These are phyloP conservation scores for Solea senegalensis DNA, from an alignment of 2,113 vertebrate species.

Conservation along the genomic window DNA sequence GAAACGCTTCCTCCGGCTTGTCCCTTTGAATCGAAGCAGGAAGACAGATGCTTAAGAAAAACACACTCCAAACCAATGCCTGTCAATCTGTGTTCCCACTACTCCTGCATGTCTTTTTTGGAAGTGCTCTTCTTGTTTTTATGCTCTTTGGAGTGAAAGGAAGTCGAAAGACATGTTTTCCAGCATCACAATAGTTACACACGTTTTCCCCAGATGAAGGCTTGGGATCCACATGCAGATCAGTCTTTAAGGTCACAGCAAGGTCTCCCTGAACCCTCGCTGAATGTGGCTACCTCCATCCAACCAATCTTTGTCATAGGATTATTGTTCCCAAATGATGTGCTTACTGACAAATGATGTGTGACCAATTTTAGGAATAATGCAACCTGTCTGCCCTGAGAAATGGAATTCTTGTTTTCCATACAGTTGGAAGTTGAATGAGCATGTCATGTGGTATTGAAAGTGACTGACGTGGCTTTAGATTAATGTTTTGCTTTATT, in stretches of 20 bases:
- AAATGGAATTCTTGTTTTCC: conserved; percentile 39
- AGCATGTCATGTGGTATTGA: conserved; percentile 21
- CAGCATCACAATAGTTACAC: conserved; percentile 35
- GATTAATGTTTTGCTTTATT: conserved; percentile 3
- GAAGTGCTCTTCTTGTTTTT: conserved; percentile 41
- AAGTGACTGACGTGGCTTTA: conserved; percentile 13
- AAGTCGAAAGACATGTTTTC: conserved; percentile 48
- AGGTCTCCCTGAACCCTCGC: conserved; percentile 49
- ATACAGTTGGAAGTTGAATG: conserved; percentile 42
- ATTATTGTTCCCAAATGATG: conserved; percentile 72
- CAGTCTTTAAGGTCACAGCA: conserved; percentile 51
- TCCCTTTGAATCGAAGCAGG: conserved; percentile 55
- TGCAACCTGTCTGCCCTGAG: conserved; percentile 46
- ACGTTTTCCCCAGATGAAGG: conserved; percentile 47
- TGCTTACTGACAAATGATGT: conserved; percentile 69
- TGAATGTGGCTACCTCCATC: conserved; percentile 26
- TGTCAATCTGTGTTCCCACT: conserved; percentile 63
- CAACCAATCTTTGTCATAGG: conserved; percentile 53
- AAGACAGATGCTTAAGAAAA: conserved; percentile 75
- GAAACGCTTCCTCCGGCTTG: conserved; percentile 56
- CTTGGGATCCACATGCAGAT: conserved; percentile 41
- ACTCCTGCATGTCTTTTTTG: conserved; percentile 41
- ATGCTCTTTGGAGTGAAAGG: conserved; percentile 11
- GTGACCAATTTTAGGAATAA: conserved; percentile 64
- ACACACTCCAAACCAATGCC: conserved; percentile 63